Evolutionary conservation across 2,888 invertebrate species (phyloP).

Genomic region (Gryllus longicercus): DNA sequence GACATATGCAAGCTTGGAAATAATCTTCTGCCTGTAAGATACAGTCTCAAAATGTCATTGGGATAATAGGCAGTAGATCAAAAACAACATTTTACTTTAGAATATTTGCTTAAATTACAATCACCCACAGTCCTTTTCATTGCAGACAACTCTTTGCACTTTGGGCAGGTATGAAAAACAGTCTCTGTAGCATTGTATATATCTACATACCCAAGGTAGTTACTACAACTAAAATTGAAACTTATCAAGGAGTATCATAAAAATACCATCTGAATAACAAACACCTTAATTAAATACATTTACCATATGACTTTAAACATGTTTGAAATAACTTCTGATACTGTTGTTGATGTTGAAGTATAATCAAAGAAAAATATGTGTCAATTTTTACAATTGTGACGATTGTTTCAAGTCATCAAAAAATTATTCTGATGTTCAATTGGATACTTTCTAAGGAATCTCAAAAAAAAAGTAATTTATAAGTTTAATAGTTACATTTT

Average conservation of each 20-base stretch:
- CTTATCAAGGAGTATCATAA: not conserved
- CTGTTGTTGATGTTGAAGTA: not conserved
- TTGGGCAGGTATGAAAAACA: conserved; percentile 1
- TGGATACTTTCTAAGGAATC: too few species aligned
- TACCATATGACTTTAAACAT: not conserved
- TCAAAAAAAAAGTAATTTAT: too few species aligned
- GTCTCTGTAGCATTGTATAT: not conserved
- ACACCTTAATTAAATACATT: not conserved
- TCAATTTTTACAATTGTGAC: too few species aligned
- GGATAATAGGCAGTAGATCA: conserved; percentile 5
- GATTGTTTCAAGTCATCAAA: too few species aligned
- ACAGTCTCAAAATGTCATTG: not conserved
- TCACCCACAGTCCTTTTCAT: not conserved
- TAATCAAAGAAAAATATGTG: too few species aligned
- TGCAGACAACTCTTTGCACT: not conserved
- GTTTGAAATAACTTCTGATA: not conserved
- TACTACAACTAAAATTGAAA: not conserved
- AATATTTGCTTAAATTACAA: not conserved
- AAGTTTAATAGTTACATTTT: too few species aligned
- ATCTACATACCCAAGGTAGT: not conserved
- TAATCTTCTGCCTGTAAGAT: not conserved
- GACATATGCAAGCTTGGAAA: not conserved
- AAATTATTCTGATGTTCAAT: too few species aligned
- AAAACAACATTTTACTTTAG: not conserved
- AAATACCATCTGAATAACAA: conserved; percentile 10